A percentile compares a stretch with the other conserved stretches of the same genome.
phyloP scores from a whole-genome alignment of 2,888 invertebrate species.

The Leptopterna dolabrata region DNA sequence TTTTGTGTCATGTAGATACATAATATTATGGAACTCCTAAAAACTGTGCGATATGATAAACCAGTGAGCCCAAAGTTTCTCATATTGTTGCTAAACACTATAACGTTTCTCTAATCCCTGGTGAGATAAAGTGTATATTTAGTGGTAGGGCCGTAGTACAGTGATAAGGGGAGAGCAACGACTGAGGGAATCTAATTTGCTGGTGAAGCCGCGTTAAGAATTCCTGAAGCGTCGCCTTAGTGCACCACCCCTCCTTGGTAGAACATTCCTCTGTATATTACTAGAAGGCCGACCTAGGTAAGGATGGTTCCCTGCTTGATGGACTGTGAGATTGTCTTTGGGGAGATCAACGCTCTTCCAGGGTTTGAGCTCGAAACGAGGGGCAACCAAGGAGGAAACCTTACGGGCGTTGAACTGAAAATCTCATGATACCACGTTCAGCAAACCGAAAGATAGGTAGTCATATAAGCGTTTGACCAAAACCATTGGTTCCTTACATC shows the following conservation, averaged over 20 bases:
- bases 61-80: not conserved
- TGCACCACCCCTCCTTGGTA: not conserved
- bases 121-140: constrained; percentile 31
- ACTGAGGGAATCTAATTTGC: constrained; percentile 44
- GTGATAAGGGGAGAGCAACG: not conserved
- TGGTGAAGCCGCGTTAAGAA: constrained; percentile 38
- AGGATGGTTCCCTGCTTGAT: constrained; percentile 16
- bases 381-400: not conserved
- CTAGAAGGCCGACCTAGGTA: constrained; percentile 12
- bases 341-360: not conserved
- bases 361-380: not conserved
- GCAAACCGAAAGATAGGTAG: too few species aligned
- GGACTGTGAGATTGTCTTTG: constrained; percentile 45
- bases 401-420: not conserved
- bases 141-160: not conserved
- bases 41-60: too few species aligned
- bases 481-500: too few species aligned
- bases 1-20: too few species aligned
- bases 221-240: constrained; percentile 20
- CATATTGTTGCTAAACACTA: not conserved
- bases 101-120: not conserved
- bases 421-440: too few species aligned
- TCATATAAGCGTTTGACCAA: too few species aligned
- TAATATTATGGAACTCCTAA: too few species aligned
- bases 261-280: constrained; percentile 39